Percentiles rank a stretch among this genome's conserved stretches.
Conservation (phyloP, 2,113 vertebrate genomes). For the Nesospiza acunhae region DNA sequence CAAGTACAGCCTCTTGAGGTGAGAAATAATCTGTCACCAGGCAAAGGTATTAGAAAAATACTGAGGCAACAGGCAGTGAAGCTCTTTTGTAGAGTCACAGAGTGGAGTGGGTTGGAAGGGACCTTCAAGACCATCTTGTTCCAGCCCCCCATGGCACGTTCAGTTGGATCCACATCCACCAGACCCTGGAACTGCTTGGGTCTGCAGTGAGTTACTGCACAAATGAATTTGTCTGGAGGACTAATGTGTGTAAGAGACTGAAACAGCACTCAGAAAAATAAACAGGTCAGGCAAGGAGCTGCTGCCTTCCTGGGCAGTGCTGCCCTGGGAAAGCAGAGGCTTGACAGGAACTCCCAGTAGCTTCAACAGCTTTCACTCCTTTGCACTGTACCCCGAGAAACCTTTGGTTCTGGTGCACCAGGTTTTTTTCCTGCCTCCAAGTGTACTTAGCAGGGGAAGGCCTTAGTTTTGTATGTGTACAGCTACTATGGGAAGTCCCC, state of each 20-base stretch:
- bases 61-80: not conserved
- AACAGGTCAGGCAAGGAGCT: slow-evolving; percentile 11
- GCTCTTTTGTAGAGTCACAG: not conserved
- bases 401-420: not conserved
- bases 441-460: not conserved
- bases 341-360: not conserved
- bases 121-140: not conserved
- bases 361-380: not conserved
- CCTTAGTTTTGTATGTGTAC: rapidly evolving
- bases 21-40: slow-evolving; percentile 63
- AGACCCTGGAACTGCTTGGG: not conserved
- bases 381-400: not conserved
- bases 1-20: slow-evolving; percentile 63
- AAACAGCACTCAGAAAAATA: not conserved
- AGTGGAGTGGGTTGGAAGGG: not conserved
- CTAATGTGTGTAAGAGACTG: not conserved
- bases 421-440: not conserved
- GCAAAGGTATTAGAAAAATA: slow-evolving; percentile 42
- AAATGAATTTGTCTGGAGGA: not conserved
- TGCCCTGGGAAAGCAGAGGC: not conserved
- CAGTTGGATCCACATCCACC: rapidly evolving
- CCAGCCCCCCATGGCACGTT: not conserved
- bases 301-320: not conserved
- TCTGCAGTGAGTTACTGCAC: not conserved
- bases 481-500: not conserved